A percentile compares a stretch with the other conserved stretches of the same genome.
Conservation (phyloP, 92 coral and sea anemone genomes). For the Chrysogorgia sp. region DNA sequence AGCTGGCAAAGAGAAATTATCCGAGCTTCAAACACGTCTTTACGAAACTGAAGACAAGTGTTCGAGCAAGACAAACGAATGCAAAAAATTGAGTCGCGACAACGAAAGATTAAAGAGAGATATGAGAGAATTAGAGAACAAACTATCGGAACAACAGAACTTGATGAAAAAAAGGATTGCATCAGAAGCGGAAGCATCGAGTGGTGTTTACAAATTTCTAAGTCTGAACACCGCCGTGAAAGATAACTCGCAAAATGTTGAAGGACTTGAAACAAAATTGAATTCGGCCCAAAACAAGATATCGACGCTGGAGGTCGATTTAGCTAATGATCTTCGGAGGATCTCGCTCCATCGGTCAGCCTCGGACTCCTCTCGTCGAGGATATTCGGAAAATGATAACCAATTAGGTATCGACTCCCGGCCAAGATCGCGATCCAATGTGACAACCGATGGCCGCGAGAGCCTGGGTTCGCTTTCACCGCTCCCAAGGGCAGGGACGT, state of each 20-base stretch:
- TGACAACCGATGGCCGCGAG: conserved; percentile 15
- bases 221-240: conserved; percentile 32
- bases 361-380: conserved; percentile 2
- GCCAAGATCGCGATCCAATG: conserved; percentile 24
- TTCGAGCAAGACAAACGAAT: conserved; percentile 36
- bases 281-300: conserved; percentile 42
- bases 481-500: background rate
- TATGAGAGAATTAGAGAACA: conserved; percentile 29
- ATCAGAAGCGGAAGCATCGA: conserved; percentile 9
- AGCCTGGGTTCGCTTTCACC: background rate
- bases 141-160: conserved; percentile 7
- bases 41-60: conserved; percentile 34
- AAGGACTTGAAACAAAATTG: conserved; percentile 35
- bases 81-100: conserved; percentile 30
- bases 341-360: conserved; percentile 21
- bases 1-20: conserved; percentile 37
- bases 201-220: conserved; percentile 19
- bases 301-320: conserved; percentile 31
- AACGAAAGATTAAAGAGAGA: conserved; percentile 38
- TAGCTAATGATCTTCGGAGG: conserved; percentile 41
- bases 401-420: conserved; percentile 21
- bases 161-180: conserved; percentile 15
- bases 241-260: conserved; percentile 32
- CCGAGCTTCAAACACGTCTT: conserved; percentile 32
- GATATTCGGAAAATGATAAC: conserved; percentile 5